These are phyloP conservation scores for Pseudomyrmex sp. DNA, from an alignment of 1,140 invertebrate genomes.

Conservation along the genomic window DNA sequence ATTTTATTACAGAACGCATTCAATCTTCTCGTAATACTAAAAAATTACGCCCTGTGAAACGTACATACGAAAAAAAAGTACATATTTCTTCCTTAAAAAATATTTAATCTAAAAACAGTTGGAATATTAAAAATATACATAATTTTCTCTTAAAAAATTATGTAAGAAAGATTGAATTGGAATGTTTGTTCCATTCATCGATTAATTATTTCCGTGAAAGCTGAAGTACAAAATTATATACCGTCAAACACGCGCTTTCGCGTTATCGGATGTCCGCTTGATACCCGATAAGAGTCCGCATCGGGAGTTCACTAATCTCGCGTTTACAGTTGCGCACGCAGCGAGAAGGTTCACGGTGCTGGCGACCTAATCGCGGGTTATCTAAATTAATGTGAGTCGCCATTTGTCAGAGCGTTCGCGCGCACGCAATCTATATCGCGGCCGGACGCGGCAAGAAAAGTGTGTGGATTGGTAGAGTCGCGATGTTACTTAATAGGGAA, in stretches of 20 bases:
- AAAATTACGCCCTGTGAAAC: no score
- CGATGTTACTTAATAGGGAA: conserved; percentile 77
- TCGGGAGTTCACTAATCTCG: conserved; percentile 34
- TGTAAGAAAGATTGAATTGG: not conserved
- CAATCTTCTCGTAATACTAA: not conserved
- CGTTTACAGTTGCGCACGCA: conserved; percentile 5
- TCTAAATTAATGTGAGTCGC: conserved; percentile 77
- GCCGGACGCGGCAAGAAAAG: no score
- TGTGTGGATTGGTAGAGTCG: conserved; percentile 72
- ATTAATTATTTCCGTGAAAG: not conserved
- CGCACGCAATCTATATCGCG: conserved; percentile 63
- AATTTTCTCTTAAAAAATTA: no score
- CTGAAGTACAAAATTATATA: not conserved
- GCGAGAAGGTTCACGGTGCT: not conserved
- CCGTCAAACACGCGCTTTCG: not conserved
- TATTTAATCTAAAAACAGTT: no score
- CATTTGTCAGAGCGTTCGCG: conserved; percentile 69
- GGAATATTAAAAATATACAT: no score
- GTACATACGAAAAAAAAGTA: no score
- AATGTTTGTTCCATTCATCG: not conserved
- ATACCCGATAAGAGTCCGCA: conserved; percentile 32
- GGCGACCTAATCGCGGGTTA: conserved; percentile 59
- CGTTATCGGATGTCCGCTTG: conserved; percentile 14
- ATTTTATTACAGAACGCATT: no score
- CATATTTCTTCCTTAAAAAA: no score